Evolutionary conservation across 2,113 vertebrate genomes (phyloP), one percentile per base, ranked within the genome.

Genomic region (Ochotona princeps): DNA sequence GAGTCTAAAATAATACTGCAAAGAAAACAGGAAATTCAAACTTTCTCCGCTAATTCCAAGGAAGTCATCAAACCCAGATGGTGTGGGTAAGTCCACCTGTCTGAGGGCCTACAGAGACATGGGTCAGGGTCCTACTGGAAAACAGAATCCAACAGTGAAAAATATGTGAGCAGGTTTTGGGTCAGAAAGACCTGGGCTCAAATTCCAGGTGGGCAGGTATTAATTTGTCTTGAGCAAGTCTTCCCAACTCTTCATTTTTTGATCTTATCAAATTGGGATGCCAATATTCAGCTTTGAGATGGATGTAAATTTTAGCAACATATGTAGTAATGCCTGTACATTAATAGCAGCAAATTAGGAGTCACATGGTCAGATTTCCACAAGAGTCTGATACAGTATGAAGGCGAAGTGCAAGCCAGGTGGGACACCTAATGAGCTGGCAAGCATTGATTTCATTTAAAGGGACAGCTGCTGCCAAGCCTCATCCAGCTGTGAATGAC

Each of bases 371-470:
- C 38, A 32, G 60, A 65, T 66, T 89, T 87, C 44, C 35, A 49
- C 69, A 49, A 44, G 30, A 18, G 28, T 32, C 76, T 90, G 83
- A 60, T 70, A 63, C 4, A 74, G 47, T 32, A 70, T 8, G 38
- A 54, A 57, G 57, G 85, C 47, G 12, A 69, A 14, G 38, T 25
- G 8, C 81, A 57, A 74, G 87, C 91, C 94, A 94, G 95, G 89
- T 96, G 94, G 92, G 72, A 69, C 51, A 61, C 18, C 20, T 91
- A 84, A 95, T 95, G 95, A 93, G 90, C 47, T 93, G 92, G 91
- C 87, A 84, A 65, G 49, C 9, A 0, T 57, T 28, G 1, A 15
- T 26, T 28, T 70, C 76, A 13, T 74, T 8, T 32, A 66, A 83
- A 89, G 66, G 93, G 89, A 38, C 92, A 94, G 89, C 70, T 93